A percentile compares a stretch with the other conserved stretches of the same genome.
These are phyloP conservation scores for Drosophila hydei DNA, from an alignment of 1,140 invertebrate species.

Conservation along the genomic window DNA sequence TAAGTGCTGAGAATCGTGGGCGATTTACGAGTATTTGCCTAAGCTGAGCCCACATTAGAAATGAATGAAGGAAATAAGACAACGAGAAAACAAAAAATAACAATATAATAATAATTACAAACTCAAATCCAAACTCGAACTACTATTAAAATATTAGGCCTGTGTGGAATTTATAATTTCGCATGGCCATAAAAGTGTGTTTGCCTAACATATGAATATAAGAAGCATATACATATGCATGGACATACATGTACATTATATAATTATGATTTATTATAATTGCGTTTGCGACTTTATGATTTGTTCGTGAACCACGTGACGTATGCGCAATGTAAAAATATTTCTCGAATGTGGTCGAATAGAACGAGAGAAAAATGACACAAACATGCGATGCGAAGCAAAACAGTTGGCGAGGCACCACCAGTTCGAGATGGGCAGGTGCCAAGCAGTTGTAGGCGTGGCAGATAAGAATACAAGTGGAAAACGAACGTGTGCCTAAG, in stretches of 20 bases:
- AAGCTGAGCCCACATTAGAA: conserved; percentile 49
- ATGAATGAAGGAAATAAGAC: conserved; percentile 15
- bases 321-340: conserved; percentile 59
- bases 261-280: conserved; percentile 36
- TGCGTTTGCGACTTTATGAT: conserved; percentile 48
- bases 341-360: conserved; percentile 10
- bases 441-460: background rate
- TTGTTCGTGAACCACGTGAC: conserved; percentile 58
- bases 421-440: background rate
- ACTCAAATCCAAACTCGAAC: background rate
- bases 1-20: conserved; percentile 47
- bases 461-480: conserved; percentile 14
- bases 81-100: background rate
- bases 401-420: conserved; percentile 18
- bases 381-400: conserved; percentile 50
- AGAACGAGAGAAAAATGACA: conserved; percentile 15
- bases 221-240: background rate
- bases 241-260: conserved; percentile 7
- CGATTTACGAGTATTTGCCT: conserved; percentile 53
- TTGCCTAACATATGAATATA: conserved; percentile 17
- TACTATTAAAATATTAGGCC: conserved; percentile 24
- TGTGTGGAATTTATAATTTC: conserved; percentile 52
- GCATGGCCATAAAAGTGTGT: conserved; percentile 50
- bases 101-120: conserved; percentile 29
- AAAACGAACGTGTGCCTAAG: conserved; percentile 15